Conservation (phyloP, 1,140 invertebrate genomes). For the Asobara japonica region DNA sequence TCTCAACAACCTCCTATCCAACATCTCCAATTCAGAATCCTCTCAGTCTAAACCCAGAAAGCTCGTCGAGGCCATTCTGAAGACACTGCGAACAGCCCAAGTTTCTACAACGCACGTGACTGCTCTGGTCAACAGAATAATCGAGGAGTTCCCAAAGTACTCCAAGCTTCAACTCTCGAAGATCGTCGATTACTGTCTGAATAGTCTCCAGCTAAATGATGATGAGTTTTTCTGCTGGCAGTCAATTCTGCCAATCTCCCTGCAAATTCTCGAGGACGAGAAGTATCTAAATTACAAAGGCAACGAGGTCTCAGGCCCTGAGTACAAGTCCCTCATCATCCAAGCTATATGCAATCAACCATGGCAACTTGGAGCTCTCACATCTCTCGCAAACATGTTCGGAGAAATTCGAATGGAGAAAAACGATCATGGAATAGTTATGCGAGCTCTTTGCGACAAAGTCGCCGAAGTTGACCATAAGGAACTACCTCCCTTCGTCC, state of each 20-base stretch:
- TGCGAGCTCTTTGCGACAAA: slow-evolving; percentile 56
- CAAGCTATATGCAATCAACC: slow-evolving; percentile 56
- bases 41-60: slow-evolving; percentile 48
- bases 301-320: slow-evolving; percentile 55
- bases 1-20: slow-evolving; percentile 45
- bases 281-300: slow-evolving; percentile 58
- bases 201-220: slow-evolving; percentile 50
- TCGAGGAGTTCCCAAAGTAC: slow-evolving; percentile 51
- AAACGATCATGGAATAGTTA: slow-evolving; percentile 57
- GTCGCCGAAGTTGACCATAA: slow-evolving; percentile 50
- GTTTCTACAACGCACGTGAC: slow-evolving; percentile 45
- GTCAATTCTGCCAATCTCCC: slow-evolving; percentile 61
- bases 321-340: slow-evolving; percentile 64
- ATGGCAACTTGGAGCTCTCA: slow-evolving; percentile 57
- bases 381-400: slow-evolving; percentile 66
- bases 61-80: slow-evolving; percentile 46
- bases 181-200: slow-evolving; percentile 56
- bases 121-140: slow-evolving; percentile 49
- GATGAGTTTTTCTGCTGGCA: slow-evolving; percentile 63
- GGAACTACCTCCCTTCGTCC: slow-evolving; percentile 66
- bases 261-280: slow-evolving; percentile 62
- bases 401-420: slow-evolving; percentile 59
- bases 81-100: slow-evolving; percentile 39
- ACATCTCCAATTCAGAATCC: slow-evolving; percentile 41
- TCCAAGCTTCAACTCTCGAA: slow-evolving; percentile 46